phyloP scores from a whole-genome alignment of 2,797 vertebrate genomes.

The Lacerta bilineata region DNA sequence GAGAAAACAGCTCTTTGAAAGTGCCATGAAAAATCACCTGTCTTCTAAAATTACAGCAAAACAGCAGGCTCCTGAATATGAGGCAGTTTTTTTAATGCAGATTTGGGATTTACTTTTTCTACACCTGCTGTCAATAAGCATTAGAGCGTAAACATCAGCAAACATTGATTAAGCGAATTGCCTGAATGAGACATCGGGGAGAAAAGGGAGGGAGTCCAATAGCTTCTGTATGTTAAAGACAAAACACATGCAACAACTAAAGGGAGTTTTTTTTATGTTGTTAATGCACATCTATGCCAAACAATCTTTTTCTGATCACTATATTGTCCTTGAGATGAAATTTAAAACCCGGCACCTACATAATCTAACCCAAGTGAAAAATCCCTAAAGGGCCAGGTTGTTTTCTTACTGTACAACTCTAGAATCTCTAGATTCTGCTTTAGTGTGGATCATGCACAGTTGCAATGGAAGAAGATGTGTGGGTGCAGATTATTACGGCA shows the following conservation, averaged over 20 bases:
- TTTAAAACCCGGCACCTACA: neutral
- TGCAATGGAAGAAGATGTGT: neutral
- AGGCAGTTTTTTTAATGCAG: constrained; percentile 75
- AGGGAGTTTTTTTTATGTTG: constrained; percentile 43
- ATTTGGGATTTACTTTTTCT: constrained; percentile 69
- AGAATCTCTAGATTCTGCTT: neutral
- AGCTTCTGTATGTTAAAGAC: constrained; percentile 59
- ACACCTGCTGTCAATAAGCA: constrained; percentile 77
- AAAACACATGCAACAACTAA: constrained; percentile 64
- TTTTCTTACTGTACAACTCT: constrained; percentile 11
- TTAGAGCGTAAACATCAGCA: constrained; percentile 78
- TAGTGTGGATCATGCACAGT: neutral
- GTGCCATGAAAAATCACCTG: constrained; percentile 78
- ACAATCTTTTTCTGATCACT: constrained; percentile 41
- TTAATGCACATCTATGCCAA: constrained; percentile 49
- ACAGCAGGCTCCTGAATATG: constrained; percentile 72
- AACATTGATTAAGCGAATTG: constrained; percentile 80
- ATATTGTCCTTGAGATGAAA: neutral
- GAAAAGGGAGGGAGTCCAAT: constrained; percentile 59
- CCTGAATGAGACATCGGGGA: constrained; percentile 70
- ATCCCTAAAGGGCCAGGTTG: constrained; percentile 34
- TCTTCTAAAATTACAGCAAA: constrained; percentile 78
- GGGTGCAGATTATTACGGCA: neutral
- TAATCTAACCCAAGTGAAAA: neutral
- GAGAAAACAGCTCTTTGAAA: constrained; percentile 51